Conservation (phyloP, 2,888 invertebrate genomes). For the Drosophila ochracea region DNA sequence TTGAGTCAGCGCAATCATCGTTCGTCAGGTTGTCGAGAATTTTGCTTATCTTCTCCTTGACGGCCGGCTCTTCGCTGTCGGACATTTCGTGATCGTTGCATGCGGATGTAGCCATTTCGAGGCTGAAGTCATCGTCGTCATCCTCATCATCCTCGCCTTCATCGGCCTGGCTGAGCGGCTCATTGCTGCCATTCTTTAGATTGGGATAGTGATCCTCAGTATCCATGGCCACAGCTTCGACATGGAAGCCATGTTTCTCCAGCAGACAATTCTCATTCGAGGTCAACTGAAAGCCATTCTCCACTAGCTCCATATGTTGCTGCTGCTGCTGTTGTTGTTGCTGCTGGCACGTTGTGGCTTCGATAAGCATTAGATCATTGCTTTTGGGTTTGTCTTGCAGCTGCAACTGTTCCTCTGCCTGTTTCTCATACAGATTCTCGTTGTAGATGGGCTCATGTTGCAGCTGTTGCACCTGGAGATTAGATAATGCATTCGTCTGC, state of each 20-base stretch:
- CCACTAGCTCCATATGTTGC: slow-evolving; percentile 50
- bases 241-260: slow-evolving; percentile 68
- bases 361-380: slow-evolving; percentile 47
- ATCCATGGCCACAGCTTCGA: slow-evolving; percentile 63
- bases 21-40: slow-evolving; percentile 83
- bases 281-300: slow-evolving; percentile 44
- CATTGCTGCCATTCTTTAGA: slow-evolving; percentile 24
- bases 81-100: slow-evolving; percentile 81
- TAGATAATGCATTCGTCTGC: slow-evolving; percentile 23
- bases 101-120: slow-evolving; percentile 82
- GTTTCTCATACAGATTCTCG: slow-evolving; percentile 59
- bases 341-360: slow-evolving; percentile 50
- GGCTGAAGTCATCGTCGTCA: slow-evolving; percentile 82
- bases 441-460: slow-evolving; percentile 46
- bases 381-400: slow-evolving; percentile 40
- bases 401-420: slow-evolving; percentile 39
- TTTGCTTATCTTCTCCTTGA: slow-evolving; percentile 83
- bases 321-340: slow-evolving; percentile 52
- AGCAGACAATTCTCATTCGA: slow-evolving; percentile 42
- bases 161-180: slow-evolving; percentile 10
- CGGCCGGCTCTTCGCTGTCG: slow-evolving; percentile 82
- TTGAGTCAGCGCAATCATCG: slow-evolving; percentile 82
- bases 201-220: slow-evolving; percentile 54
- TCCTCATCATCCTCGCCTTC: slow-evolving; percentile 76
- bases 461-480: slow-evolving; percentile 48